Conservation (phyloP, 2,113 vertebrate genomes). For the Pithys albifrons region DNA sequence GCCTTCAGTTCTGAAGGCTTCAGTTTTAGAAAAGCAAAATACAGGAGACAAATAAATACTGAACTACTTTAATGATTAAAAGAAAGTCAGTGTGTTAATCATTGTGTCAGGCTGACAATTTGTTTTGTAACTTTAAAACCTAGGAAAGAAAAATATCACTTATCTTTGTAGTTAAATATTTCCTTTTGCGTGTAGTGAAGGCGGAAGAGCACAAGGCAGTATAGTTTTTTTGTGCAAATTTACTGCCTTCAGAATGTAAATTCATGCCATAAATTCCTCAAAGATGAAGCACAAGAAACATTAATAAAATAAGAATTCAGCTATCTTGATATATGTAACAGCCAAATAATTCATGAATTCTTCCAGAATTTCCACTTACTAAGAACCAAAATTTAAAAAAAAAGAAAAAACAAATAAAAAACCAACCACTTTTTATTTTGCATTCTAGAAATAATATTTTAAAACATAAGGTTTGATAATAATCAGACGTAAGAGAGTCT, state of each 20-base stretch:
- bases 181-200: neutral
- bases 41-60: neutral
- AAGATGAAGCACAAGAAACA: neutral
- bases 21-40: neutral
- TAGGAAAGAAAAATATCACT: neutral
- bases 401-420: neutral
- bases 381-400: neutral
- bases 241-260: neutral
- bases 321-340: fast-evolving
- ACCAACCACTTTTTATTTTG: neutral
- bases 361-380: neutral
- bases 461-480: neutral
- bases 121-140: neutral
- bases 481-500: neutral
- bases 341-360: neutral
- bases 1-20: neutral
- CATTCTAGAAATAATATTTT: neutral
- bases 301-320: neutral
- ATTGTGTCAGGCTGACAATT: neutral
- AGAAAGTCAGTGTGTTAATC: neutral
- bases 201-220: neutral
- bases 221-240: neutral
- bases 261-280: neutral
- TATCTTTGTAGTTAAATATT: neutral
- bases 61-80: neutral